Evolutionary conservation across 2,113 vertebrate species (phyloP).

Genomic region (Cygnus buccinator): DNA sequence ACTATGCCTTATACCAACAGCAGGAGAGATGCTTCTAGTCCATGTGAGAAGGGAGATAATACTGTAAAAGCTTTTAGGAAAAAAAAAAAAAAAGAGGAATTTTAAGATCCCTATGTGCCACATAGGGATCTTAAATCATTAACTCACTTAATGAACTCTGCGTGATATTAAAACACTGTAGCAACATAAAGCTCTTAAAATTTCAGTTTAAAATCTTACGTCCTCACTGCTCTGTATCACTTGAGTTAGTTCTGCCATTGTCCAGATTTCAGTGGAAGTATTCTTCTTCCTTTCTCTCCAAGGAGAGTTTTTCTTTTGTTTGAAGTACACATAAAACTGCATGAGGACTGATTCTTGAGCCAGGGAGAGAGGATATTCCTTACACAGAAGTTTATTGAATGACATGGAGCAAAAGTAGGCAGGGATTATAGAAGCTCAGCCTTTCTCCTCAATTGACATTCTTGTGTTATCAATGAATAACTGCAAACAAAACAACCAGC

Average conservation of each 20-base stretch:
- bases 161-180: background rate
- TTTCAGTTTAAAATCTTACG: background rate
- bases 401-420: background rate
- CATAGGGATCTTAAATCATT: background rate
- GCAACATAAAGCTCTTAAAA: background rate
- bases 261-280: background rate
- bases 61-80: background rate
- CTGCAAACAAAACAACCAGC: background rate
- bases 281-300: background rate
- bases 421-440: background rate
- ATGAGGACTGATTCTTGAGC: accelerated
- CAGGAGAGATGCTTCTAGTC: background rate
- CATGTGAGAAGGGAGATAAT: background rate
- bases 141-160: background rate
- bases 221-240: background rate
- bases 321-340: background rate
- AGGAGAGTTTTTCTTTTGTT: background rate
- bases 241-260: background rate
- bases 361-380: background rate
- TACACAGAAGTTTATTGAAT: background rate
- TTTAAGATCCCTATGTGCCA: background rate
- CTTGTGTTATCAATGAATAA: background rate
- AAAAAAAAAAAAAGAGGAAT: background rate
- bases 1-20: background rate
- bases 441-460: background rate